Percentiles rank a stretch among this genome's conserved stretches.
Evolutionary conservation across 2,797 vertebrate genomes (phyloP).

Genomic region (Dallia pectoralis): DNA sequence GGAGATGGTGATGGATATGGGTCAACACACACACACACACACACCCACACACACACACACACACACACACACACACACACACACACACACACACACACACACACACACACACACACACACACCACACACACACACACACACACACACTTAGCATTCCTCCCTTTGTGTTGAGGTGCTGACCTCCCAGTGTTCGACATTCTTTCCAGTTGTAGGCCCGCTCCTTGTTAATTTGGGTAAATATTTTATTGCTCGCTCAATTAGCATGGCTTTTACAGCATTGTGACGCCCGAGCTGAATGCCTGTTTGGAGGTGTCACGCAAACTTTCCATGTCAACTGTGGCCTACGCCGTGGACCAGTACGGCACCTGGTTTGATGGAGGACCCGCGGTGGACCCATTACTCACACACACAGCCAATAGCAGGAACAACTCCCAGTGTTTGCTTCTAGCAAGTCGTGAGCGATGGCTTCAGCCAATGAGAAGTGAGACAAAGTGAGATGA

Average conservation of each 20-base stretch:
- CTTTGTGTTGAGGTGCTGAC: conserved; percentile 39
- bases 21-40: conserved; percentile 8
- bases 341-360: conserved; percentile 21
- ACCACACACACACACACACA: conserved; percentile 9
- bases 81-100: conserved; percentile 1
- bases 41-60: neutral
- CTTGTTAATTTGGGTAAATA: conserved; percentile 59
- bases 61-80: conserved; percentile 6
- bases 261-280: conserved; percentile 56
- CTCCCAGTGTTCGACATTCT: conserved; percentile 50
- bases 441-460: neutral
- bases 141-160: conserved; percentile 45
- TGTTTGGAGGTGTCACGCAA: conserved; percentile 11
- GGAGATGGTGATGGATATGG: conserved; percentile 6
- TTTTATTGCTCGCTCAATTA: conserved; percentile 64
- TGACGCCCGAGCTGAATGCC: conserved; percentile 36
- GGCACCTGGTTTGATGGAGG: conserved; percentile 47
- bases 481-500: neutral
- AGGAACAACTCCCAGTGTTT: conserved; percentile 35
- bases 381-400: conserved; percentile 41
- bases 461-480: neutral
- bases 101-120: conserved; percentile 9
- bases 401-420: conserved; percentile 40
- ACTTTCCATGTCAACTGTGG: conserved; percentile 44
- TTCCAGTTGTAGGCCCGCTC: conserved; percentile 49